phyloP scores from a whole-genome alignment of 2,113 vertebrate genomes.

The Zootoca vivipara region DNA sequence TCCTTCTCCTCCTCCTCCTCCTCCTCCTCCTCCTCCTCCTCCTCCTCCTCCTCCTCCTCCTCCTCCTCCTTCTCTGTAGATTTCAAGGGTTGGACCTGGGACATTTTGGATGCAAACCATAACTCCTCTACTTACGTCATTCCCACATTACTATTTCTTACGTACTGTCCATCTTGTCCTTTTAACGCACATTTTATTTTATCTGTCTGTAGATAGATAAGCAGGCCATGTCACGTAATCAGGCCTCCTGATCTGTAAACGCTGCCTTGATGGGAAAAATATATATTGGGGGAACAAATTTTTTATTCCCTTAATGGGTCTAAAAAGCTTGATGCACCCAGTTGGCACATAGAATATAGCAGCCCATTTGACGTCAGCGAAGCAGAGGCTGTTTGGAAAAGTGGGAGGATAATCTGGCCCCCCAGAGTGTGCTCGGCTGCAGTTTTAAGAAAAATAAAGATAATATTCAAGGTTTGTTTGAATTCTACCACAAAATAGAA shows the following conservation, averaged over 20 bases:
- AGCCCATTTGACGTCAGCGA: background rate
- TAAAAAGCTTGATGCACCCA: background rate
- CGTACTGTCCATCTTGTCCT: too few species aligned
- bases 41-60: too few species aligned
- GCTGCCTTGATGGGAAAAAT: background rate
- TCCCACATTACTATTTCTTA: too few species aligned
- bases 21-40: too few species aligned
- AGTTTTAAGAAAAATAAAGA: background rate
- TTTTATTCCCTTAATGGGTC: background rate
- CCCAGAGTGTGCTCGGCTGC: background rate
- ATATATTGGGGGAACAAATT: background rate
- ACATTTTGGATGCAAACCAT: too few species aligned
- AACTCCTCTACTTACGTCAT: too few species aligned
- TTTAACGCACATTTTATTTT: too few species aligned
- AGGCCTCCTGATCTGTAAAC: background rate
- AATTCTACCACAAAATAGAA: background rate
- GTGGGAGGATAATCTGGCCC: background rate
- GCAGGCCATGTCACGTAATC: background rate
- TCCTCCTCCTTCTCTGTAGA: too few species aligned
- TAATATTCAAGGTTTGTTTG: slow-evolving; percentile 25
- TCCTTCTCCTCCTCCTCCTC: too few species aligned
- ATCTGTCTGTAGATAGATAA: background rate
- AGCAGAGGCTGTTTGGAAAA: background rate
- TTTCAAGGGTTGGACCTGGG: too few species aligned
- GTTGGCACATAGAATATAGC: background rate